These are phyloP conservation scores for Microplitis deprimator DNA, from an alignment of 2,888 invertebrate species.

Conservation along the genomic window DNA sequence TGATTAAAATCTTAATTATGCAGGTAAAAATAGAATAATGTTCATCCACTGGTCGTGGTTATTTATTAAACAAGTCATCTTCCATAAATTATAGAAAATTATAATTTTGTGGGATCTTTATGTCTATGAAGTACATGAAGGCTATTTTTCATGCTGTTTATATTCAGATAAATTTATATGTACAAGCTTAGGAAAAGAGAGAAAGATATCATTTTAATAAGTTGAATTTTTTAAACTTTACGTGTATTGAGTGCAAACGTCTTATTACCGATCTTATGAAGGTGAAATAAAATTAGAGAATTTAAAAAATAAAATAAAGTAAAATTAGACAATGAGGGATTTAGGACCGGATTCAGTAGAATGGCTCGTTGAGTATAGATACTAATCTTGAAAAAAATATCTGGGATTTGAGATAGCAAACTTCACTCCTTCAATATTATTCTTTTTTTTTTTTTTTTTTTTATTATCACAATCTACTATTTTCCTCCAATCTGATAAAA, in stretches of 20 bases:
- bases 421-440: conserved; percentile 34
- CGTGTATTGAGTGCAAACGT: not conserved
- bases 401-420: conserved; percentile 39
- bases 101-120: too few species aligned
- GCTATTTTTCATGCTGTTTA: too few species aligned
- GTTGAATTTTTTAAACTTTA: too few species aligned
- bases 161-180: too few species aligned
- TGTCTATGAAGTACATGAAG: too few species aligned
- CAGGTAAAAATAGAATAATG: too few species aligned
- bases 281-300: conserved; percentile 23
- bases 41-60: too few species aligned
- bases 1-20: too few species aligned
- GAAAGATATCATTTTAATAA: too few species aligned
- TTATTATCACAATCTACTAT: conserved; percentile 5
- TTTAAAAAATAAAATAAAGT: conserved; percentile 17
- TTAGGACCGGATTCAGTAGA: conserved; percentile 29
- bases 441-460: conserved; percentile 9
- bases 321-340: conserved; percentile 31
- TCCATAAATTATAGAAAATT: too few species aligned
- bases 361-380: conserved; percentile 35
- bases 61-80: too few species aligned
- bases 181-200: too few species aligned
- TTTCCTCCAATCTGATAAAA: conserved; percentile 23
- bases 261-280: conserved; percentile 23
- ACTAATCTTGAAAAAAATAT: conserved; percentile 39